Evolutionary conservation across 1,140 invertebrate genomes (phyloP), one percentile per base, ranked within the genome.

Genomic region (Brachionus rotundiformis): DNA sequence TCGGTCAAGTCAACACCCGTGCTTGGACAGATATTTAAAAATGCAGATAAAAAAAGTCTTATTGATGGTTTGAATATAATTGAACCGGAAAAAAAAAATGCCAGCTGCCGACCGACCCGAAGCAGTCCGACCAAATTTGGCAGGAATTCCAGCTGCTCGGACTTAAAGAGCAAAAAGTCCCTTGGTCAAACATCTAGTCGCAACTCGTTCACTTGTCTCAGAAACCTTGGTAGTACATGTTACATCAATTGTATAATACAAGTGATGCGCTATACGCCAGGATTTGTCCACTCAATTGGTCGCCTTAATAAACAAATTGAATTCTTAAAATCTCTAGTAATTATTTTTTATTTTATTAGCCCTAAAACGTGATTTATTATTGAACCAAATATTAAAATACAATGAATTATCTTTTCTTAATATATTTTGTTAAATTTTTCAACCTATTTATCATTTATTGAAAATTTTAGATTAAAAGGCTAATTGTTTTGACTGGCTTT

Each of bases 181-280:
- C 1, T 8, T 31, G 27, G 23, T 54, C 19, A 54, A 54, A 16
- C 36, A 13, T 19, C 44, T 2, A 39, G 4, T 27, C 76, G 36
- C 11, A 79, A 79, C 54, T 39, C 76, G 33, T 79, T 79, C 25
- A 41, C 76, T 31, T 79, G 76, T 27, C 36, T 79, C n/a, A 79
- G 76, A 79, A 79, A 79, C 25, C 36, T 79, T 19, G 76, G 76
- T 4, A 79, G 76, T 27, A 79, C 76, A 39, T 79, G 76, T 10
- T 79, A 79, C 16, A 79, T 63, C 25, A 79, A 79, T 79, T 79
- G 76, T n/a, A 59, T 79, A 10, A 79, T 79, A 31, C 76, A 79
- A 79, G 76, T 79, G 0, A 79, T 79, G 76, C 49, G 76, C 25
- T 79, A 79, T 63, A 79, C 76, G 31, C 76, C 76, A 16, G 76